A percentile compares a stretch with the other conserved stretches of the same genome.
These are phyloP conservation scores for Nannoperca obscura DNA, from an alignment of 2,797 vertebrate species.

Conservation along the genomic window DNA sequence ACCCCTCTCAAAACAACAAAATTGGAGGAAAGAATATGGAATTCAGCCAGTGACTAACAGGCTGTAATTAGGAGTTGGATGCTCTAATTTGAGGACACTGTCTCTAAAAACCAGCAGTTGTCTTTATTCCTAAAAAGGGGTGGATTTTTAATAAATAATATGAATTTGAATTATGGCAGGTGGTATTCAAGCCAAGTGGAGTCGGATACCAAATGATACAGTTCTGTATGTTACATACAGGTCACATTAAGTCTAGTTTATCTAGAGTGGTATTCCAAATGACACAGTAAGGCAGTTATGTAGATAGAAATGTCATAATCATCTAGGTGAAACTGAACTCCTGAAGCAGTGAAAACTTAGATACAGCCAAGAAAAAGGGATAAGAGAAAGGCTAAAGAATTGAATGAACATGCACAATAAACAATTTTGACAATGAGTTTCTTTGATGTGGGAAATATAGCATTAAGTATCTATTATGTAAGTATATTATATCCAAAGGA, in stretches of 20 bases:
- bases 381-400: neutral
- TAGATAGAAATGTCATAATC: conserved; percentile 9
- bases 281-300: neutral
- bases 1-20: conserved; percentile 48
- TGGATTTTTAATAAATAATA: conserved; percentile 36
- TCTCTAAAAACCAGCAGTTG: conserved; percentile 32
- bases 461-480: no score
- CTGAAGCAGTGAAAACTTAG: neutral
- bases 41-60: conserved; percentile 47
- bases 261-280: neutral
- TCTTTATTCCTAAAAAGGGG: conserved; percentile 22
- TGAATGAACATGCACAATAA: neutral
- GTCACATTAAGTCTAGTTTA: conserved; percentile 11
- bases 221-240: neutral
- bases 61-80: conserved; percentile 54
- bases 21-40: conserved; percentile 40
- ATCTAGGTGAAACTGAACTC: neutral
- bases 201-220: conserved; percentile 11
- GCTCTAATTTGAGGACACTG: conserved; percentile 42
- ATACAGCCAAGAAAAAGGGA: neutral
- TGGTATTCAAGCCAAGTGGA: neutral
- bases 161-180: conserved; percentile 15
- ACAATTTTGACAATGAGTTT: neutral
- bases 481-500: neutral
- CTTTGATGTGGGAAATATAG: neutral